Conservation (phyloP, 2,888 invertebrate genomes). For the Marasmarcha lunaedactyla region DNA sequence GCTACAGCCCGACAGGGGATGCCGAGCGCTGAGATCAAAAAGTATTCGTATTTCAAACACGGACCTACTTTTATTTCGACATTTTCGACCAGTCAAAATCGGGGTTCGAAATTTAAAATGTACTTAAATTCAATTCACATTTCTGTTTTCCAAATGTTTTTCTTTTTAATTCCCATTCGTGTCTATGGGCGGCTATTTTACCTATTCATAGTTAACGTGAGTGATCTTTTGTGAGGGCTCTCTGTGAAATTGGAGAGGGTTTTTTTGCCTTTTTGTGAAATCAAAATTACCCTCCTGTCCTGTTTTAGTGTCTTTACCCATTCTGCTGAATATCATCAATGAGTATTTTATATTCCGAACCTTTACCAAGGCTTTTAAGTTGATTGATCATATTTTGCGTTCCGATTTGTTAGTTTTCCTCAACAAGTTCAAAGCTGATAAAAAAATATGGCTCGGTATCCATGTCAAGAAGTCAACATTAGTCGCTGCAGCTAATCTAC, state of each 20-base stretch:
- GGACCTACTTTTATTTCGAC: slow-evolving; percentile 57
- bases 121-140: slow-evolving; percentile 67
- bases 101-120: slow-evolving; percentile 60
- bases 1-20: slow-evolving; percentile 56
- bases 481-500: slow-evolving; percentile 33
- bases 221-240: slow-evolving; percentile 65
- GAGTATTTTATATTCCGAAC: neutral
- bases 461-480: slow-evolving; percentile 18
- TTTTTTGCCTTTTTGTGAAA: slow-evolving; percentile 54
- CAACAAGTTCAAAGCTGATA: no score
- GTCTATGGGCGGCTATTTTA: slow-evolving; percentile 50
- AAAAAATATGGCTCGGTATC: neutral
- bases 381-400: slow-evolving; percentile 3
- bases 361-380: neutral
- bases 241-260: slow-evolving; percentile 62
- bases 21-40: slow-evolving; percentile 57
- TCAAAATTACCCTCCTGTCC: slow-evolving; percentile 31
- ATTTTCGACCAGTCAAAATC: slow-evolving; percentile 58
- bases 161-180: slow-evolving; percentile 60
- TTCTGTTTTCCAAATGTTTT: slow-evolving; percentile 53
- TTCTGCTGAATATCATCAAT: neutral
- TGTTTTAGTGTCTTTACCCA: slow-evolving; percentile 3
- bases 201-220: slow-evolving; percentile 65
- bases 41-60: slow-evolving; percentile 47
- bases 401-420: no score